phyloP scores from a whole-genome alignment of 2,797 vertebrate species.

The Hippocampus kuda region DNA sequence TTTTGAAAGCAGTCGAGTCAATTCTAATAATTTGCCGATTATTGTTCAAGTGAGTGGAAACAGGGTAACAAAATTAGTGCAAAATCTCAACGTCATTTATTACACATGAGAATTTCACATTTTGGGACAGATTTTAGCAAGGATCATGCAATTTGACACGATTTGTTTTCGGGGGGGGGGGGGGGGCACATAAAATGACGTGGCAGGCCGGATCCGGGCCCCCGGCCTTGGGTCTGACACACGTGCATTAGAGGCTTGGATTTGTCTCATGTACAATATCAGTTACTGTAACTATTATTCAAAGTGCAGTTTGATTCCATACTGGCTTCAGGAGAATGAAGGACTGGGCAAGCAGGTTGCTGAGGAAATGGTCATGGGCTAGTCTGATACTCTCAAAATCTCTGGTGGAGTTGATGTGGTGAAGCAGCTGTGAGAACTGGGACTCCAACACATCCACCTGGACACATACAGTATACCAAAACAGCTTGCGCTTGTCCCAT shows the following conservation, averaged over 20 bases:
- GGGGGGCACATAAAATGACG: no score
- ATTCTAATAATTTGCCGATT: no score
- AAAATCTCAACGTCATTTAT: no score
- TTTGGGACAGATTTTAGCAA: no score
- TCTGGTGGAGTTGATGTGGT: conserved; percentile 88
- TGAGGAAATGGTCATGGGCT: conserved; percentile 96
- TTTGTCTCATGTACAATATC: neutral
- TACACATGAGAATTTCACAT: no score
- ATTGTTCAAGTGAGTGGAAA: no score
- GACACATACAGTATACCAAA: neutral
- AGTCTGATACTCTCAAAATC: conserved; percentile 96
- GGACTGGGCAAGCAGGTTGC: conserved; percentile 92
- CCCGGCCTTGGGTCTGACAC: no score
- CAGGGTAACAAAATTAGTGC: no score
- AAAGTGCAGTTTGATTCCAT: neutral
- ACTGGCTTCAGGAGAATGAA: conserved; percentile 97
- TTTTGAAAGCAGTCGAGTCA: no score
- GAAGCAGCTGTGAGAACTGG: conserved; percentile 96
- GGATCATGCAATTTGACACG: no score
- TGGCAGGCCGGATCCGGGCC: no score
- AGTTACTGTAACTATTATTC: neutral
- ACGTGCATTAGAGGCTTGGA: neutral
- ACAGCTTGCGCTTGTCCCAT: neutral
- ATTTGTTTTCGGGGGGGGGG: no score
- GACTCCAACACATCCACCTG: conserved; percentile 98